A percentile compares a stretch with the other conserved stretches of the same genome.
Evolutionary conservation across 2,888 invertebrate species (phyloP).

Genomic region (Spodoptera littoralis): DNA sequence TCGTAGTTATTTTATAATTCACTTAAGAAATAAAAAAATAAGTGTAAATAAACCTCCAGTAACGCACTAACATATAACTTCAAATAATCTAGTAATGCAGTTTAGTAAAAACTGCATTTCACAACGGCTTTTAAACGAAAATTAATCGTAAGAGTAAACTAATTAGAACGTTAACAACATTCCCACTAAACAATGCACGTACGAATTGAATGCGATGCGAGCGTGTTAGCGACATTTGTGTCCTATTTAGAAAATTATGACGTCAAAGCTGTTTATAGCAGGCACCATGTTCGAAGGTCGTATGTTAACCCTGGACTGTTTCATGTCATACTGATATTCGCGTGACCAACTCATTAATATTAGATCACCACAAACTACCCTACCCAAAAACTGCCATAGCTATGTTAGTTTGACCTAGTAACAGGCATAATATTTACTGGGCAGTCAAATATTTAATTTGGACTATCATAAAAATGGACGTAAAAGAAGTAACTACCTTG

Average conservation of each 20-base stretch:
- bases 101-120: neutral
- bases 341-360: constrained; percentile 69
- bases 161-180: constrained; percentile 50
- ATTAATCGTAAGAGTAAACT: constrained; percentile 38
- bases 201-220: constrained; percentile 43
- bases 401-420: constrained; percentile 54
- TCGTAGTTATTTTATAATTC: too few relatives aligned
- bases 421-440: constrained; percentile 33
- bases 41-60: too few relatives aligned
- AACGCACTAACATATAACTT: too few relatives aligned
- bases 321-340: constrained; percentile 61
- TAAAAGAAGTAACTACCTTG: too few relatives aligned
- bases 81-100: too few relatives aligned
- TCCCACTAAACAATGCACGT: constrained; percentile 44
- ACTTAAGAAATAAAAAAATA: too few relatives aligned
- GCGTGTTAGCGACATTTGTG: constrained; percentile 46
- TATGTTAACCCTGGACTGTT: constrained; percentile 35
- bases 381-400: constrained; percentile 54
- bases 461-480: too few relatives aligned
- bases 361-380: constrained; percentile 52
- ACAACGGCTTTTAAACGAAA: constrained; percentile 12
- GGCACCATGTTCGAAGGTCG: constrained; percentile 36
- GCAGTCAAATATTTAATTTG: constrained; percentile 31
- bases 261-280: constrained; percentile 16
- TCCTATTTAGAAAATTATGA: constrained; percentile 36